Evolutionary conservation across 2,888 invertebrate genomes (phyloP), one percentile per base, ranked within the genome.

Genomic region (Mythimna loreyi): DNA sequence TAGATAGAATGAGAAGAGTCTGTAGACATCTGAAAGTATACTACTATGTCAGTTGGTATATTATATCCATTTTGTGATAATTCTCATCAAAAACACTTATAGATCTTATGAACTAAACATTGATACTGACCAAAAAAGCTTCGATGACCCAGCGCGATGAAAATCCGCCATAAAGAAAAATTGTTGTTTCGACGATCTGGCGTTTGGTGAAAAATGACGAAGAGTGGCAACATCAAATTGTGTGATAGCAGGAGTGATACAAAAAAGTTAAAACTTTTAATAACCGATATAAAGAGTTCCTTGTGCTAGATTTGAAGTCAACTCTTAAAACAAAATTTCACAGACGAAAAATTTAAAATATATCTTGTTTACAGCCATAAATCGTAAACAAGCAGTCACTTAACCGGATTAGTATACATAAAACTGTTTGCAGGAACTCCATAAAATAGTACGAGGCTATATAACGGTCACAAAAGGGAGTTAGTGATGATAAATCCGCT

Each of bases 371-470:
- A 67, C 28, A 57, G 36, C 21, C 40, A 71, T 73, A 82, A 77
- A 80, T 69, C 43, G 55, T 40, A 52, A 53, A 64, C 58, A 71
- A 72, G 82, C 80, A 84, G 85, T 85, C 83, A 85, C 85, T 87
- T 84, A 71, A 84, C 82, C 56, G 80, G 78, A 86, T 86, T 86
- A 87, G 82, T 85, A 84, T 80, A 86, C 85, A 84, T 87, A 85
- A 86, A 87, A 86, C 80, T 85, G 86, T 86, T 84, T 80, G 73
- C 69, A 76, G 82, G 78, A 82, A 80, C 74, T 68, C 77, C 77
- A 83, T 87, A 87, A 87, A 86, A 76, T 79, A 78, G 73, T 72
- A 66, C 52, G 57, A 81, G 77, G 67, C 74, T 68, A 66, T 82
- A 82, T 72, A 78, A 81, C 75, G 78, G 70, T 76, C 83, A 85